These are phyloP conservation scores for Yponomeuta malinellus DNA, from an alignment of 2,888 invertebrate species.

Conservation along the genomic window DNA sequence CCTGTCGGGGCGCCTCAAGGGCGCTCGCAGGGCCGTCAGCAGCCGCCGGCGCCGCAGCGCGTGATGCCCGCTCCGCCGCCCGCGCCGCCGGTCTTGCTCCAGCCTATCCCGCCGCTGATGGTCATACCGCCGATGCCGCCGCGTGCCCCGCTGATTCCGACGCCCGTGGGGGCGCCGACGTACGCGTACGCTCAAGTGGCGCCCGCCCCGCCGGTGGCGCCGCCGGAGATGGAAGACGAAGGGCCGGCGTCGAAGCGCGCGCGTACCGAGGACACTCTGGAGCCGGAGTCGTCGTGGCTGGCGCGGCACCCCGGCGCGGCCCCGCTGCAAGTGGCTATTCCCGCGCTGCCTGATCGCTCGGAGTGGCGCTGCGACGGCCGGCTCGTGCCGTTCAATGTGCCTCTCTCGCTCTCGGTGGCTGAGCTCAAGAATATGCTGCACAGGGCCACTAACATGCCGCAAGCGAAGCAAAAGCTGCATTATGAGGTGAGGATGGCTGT, in stretches of 20 bases:
- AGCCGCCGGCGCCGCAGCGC: constrained; percentile 27
- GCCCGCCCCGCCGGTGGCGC: constrained; percentile 23
- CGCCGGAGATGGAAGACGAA: constrained; percentile 59
- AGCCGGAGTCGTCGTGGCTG: constrained; percentile 83
- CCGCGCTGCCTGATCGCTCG: constrained; percentile 88
- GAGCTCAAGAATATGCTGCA: constrained; percentile 91
- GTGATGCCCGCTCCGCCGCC: constrained; percentile 24
- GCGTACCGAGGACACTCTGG: constrained; percentile 93
- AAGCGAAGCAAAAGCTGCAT: constrained; percentile 97
- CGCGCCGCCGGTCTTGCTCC: constrained; percentile 46
- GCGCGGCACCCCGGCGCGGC: constrained; percentile 45
- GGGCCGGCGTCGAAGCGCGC: constrained; percentile 92
- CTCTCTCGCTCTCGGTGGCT: constrained; percentile 86
- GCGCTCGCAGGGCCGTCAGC: constrained; percentile 21
- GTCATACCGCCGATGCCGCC: constrained; percentile 68
- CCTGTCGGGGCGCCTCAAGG: constrained; percentile 71
- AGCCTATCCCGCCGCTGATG: constrained; percentile 64
- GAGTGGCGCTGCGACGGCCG: constrained; percentile 98
- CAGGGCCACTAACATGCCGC: constrained; percentile 94
- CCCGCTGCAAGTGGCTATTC: constrained; percentile 81
- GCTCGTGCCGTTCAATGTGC: constrained; percentile 84
- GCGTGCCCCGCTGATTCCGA: constrained; percentile 54
- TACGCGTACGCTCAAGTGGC: constrained; percentile 28
- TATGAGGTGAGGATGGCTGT: constrained; percentile 81
- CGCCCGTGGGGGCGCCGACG: constrained; percentile 53